A percentile compares a stretch with the other conserved stretches of the same genome.
These are phyloP conservation scores for Epizoanthus scotinus DNA, from an alignment of 92 coral and sea anemone genomes.

Conservation along the genomic window DNA sequence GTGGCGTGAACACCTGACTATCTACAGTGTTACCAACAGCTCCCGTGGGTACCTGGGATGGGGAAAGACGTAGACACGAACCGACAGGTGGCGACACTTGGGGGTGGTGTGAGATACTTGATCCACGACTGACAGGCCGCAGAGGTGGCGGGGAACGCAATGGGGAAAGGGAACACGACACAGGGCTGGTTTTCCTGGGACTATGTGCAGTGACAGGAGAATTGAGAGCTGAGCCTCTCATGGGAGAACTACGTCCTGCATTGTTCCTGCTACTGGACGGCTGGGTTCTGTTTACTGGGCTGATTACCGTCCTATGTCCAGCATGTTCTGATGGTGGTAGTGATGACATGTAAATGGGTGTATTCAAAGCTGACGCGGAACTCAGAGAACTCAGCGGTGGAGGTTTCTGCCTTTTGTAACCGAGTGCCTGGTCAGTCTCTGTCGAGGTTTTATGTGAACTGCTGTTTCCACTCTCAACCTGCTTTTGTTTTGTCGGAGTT, in stretches of 20 bases:
- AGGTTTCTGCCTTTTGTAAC: neutral
- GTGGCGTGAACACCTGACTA: constrained; percentile 24
- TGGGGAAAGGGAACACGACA: neutral
- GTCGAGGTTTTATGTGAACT: neutral
- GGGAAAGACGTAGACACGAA: constrained; percentile 7
- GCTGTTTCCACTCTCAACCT: neutral
- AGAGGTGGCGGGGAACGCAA: constrained; percentile 2
- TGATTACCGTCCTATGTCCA: neutral
- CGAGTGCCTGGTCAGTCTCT: neutral
- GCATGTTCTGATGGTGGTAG: constrained; percentile 6
- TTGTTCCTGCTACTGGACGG: neutral
- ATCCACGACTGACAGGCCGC: neutral
- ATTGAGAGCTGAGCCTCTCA: neutral
- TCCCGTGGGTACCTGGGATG: neutral
- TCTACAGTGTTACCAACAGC: constrained; percentile 13
- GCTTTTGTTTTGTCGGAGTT: neutral
- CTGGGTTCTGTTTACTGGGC: constrained; percentile 5
- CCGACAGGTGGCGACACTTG: constrained; percentile 7
- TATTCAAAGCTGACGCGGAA: constrained; percentile 13
- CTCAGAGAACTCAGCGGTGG: neutral
- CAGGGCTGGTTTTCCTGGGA: neutral
- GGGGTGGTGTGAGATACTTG: neutral
- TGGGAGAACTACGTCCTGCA: neutral
- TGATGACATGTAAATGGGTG: constrained; percentile 1
- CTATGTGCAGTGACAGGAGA: too few species aligned